Percentiles rank a stretch among this genome's conserved stretches.
These are phyloP conservation scores for Saxicola maurus DNA, from an alignment of 2,797 vertebrate genomes.

Conservation along the genomic window DNA sequence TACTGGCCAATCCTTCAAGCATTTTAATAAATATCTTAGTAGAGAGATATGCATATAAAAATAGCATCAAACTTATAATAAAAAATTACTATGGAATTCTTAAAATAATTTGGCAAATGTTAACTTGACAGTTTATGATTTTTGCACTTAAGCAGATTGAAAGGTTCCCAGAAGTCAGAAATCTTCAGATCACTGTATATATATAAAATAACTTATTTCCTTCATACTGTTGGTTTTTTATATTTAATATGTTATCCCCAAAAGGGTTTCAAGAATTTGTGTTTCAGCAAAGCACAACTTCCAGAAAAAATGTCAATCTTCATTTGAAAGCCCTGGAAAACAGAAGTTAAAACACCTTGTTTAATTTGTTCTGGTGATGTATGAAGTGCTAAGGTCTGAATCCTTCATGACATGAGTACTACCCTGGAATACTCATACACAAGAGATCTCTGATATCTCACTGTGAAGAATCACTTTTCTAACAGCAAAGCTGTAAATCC, in stretches of 20 bases:
- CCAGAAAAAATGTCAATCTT: background rate
- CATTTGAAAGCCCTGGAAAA: background rate
- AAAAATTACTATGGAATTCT: background rate
- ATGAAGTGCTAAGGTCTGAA: background rate
- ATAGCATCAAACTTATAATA: background rate
- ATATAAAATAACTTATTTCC: background rate
- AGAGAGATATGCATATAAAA: background rate
- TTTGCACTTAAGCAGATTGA: background rate
- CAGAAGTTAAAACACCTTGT: background rate
- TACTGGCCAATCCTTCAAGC: background rate
- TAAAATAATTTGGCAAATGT: background rate
- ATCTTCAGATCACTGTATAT: background rate
- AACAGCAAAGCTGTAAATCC: background rate
- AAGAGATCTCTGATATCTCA: background rate
- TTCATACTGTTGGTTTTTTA: background rate
- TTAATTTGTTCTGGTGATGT: background rate
- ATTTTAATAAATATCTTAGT: background rate
- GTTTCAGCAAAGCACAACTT: background rate
- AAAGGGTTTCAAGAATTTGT: background rate
- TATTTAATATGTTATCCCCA: background rate
- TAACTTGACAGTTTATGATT: background rate
- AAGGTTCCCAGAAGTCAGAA: background rate
- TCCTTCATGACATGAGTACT: background rate
- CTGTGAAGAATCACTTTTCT: background rate
- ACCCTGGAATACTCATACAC: background rate